phyloP scores from a whole-genome alignment of 2,888 invertebrate species.

The Netelia melanura region DNA sequence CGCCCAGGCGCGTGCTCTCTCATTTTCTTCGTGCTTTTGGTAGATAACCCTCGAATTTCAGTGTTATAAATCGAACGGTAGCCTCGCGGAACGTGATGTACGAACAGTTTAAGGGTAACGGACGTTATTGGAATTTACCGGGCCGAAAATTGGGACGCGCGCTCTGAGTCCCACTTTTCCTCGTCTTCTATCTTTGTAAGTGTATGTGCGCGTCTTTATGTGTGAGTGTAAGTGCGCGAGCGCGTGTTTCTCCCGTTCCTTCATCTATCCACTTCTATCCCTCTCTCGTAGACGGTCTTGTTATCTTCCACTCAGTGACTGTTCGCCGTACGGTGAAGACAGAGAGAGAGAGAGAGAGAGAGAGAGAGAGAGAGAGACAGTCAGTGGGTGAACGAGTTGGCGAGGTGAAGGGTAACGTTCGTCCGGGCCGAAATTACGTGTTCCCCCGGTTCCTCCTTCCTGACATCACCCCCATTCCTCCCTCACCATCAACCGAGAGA shows the following conservation, averaged over 20 bases:
- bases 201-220: neutral
- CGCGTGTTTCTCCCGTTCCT: slow-evolving; percentile 32
- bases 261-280: slow-evolving; percentile 39
- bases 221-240: slow-evolving; percentile 4
- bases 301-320: slow-evolving; percentile 14
- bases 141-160: slow-evolving; percentile 80
- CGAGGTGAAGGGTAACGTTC: slow-evolving; percentile 27
- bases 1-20: slow-evolving; percentile 18
- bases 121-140: slow-evolving; percentile 83
- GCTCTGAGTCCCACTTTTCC: slow-evolving; percentile 69
- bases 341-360: neutral
- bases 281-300: slow-evolving; percentile 45
- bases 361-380: neutral
- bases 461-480: slow-evolving; percentile 44
- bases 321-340: neutral
- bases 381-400: neutral
- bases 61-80: slow-evolving; percentile 78
- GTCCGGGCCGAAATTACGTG: slow-evolving; percentile 63
- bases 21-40: slow-evolving; percentile 52
- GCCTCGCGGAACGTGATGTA: slow-evolving; percentile 76
- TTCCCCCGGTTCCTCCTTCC: slow-evolving; percentile 52
- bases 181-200: slow-evolving; percentile 41
- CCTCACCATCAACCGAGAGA: slow-evolving; percentile 31
- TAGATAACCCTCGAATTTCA: slow-evolving; percentile 77
- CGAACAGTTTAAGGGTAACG: slow-evolving; percentile 80